Base-by-base conservation (phyloP, 2,797 vertebrate species). In the Phrynocephalus vlangalii region DNA sequence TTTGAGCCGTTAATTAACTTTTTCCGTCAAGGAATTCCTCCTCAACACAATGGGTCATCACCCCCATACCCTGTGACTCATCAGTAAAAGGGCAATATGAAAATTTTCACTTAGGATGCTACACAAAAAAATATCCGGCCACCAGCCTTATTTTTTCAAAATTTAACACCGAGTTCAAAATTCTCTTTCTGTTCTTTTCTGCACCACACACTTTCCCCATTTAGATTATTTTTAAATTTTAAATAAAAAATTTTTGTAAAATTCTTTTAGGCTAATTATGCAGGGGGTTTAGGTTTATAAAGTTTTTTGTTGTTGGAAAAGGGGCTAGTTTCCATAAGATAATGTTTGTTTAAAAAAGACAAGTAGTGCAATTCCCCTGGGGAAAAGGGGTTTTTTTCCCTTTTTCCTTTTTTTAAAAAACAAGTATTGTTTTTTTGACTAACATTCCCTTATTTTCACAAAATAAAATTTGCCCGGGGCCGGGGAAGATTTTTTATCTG, bases 231-330 rank as follows among this genome's bases (percentile, higher is more conserved):
- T 22, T 0, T 1, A 15, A 48, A 60, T 52, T 3, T 87, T 1
- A 67, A n/a, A n/a, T n/a, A n/a, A n/a, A n/a, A n/a, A n/a, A n/a
- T n/a, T n/a, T n/a, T n/a, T n/a, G n/a, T n/a, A n/a, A n/a, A n/a
- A n/a, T n/a, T n/a, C n/a, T n/a, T n/a, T n/a, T 16, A 48, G 10
- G 6, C 0, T 0, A 24, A 68, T 11, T 0, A 0, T 3, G 15
- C 7, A 56, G 1, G 0, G 0, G 38, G 0, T 1, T 5, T 1
- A 8, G n/a, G 38, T 48, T 22, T 82, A 3, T 1, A 52, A 73
- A 38, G 28, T 0, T 72, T 50, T 48, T 20, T 8, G 63, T 3
- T 5, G 3, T 33, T 68, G 66, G 44, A 11, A 6, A 3, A 38
- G 50, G 22, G n/a, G 70, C 3, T 33, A 33, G 50, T 79, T 79